Base-by-base conservation (phyloP, 1,140 invertebrate genomes). In the Ctenoplectra terminalis region DNA sequence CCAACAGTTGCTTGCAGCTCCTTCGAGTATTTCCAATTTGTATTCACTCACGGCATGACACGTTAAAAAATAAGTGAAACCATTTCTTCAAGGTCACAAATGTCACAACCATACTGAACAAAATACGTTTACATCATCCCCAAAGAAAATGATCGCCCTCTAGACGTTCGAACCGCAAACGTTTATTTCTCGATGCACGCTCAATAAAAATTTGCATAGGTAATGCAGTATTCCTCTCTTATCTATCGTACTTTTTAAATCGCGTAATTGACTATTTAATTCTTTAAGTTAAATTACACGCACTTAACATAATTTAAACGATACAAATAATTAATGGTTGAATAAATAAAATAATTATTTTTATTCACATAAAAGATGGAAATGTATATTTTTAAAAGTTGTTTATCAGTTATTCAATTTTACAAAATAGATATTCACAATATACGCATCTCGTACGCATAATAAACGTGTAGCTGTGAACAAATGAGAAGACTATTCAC, bases 301-400 rank as follows among this genome's bases (percentile, higher is more conserved):
- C 20, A n/a, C 20, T 13, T 63, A 23, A 37, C 5, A 2, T 37
- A 43, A 64, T 1, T 13, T 48, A 31, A 26, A 23, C 31, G 26
- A 23, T 43, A 37, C 3, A 50, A 40, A 20, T 52, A 34, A 80
- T 17, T 0, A 34, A 34, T 4, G 0, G 3, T 7, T 0, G 3
- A 7, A 46, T 37, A 48, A 64, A 54, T 43, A 63, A 31, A 52
- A 20, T 1, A 54, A 54, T 52, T 37, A 43, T 1, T 73, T 50
- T 73, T 80, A 81, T 76, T 81, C 31, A 13, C 43, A 50, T 69
- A 63, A 1, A 60, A 76, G 56, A 58, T 15, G 0, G 2, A 67
- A 50, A 43, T 48, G 26, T 48, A 52, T 77, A 67, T 31, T 43
- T 34, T 46, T 31, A n/a, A 61, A 61, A 46, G 17, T 56, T 9